phyloP scores from a whole-genome alignment of 1,140 invertebrate species.

The Hyphantria cunea region DNA sequence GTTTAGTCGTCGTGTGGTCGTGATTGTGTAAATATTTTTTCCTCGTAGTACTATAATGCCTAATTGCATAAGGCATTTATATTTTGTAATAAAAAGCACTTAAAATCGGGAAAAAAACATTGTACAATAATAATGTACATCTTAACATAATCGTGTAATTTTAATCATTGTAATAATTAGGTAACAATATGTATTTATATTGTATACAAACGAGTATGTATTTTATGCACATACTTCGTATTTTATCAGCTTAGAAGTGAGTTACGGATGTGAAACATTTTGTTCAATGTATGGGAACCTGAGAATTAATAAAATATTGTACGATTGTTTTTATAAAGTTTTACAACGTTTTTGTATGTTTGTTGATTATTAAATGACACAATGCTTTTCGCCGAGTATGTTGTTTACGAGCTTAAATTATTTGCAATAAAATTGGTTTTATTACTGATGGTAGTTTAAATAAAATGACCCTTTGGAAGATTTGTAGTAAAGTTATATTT shows the following conservation, averaged over 20 bases:
- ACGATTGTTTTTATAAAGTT: neutral
- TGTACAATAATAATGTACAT: too few relatives aligned
- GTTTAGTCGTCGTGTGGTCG: conserved; percentile 18
- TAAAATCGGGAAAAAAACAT: conserved; percentile 19
- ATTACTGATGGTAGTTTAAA: conserved; percentile 37
- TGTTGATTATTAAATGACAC: conserved; percentile 16
- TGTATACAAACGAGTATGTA: conserved; percentile 24
- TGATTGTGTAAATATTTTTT: conserved; percentile 68
- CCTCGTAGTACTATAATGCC: conserved; percentile 45
- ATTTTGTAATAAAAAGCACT: conserved; percentile 54
- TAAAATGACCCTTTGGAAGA: conserved; percentile 68
- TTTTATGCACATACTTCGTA: conserved; percentile 17
- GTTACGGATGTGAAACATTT: conserved; percentile 61
- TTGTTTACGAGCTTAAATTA: conserved; percentile 59
- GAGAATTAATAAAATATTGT: neutral
- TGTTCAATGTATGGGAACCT: conserved; percentile 33
- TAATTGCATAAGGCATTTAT: conserved; percentile 57
- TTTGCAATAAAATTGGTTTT: conserved; percentile 69
- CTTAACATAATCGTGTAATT: conserved; percentile 16
- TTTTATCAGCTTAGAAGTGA: conserved; percentile 39
- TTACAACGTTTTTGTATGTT: conserved; percentile 3
- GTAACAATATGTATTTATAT: conserved; percentile 2
- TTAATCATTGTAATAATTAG: conserved; percentile 16
- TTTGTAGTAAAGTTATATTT: conserved; percentile 81
- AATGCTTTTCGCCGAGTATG: conserved; percentile 32